phyloP scores from a whole-genome alignment of 92 coral and sea anemone genomes.

The Muricea muricata region DNA sequence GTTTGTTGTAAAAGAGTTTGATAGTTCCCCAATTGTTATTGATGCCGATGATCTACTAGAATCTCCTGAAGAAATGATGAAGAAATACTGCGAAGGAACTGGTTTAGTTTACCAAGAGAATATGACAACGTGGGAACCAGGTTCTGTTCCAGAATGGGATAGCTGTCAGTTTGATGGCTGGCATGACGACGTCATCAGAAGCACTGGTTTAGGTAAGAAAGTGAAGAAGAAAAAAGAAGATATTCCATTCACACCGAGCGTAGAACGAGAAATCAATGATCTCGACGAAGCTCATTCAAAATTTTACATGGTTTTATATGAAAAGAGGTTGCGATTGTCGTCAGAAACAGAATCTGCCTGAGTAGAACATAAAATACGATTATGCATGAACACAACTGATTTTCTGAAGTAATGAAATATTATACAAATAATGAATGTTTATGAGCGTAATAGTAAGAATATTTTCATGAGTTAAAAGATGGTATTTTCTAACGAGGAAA shows the following conservation, averaged over 20 bases:
- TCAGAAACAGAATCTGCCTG: too few relatives aligned
- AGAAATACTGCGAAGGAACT: conserved; percentile 87
- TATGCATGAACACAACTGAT: too few relatives aligned
- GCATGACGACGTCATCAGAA: conserved; percentile 86
- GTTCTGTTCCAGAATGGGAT: conserved; percentile 91
- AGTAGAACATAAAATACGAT: too few relatives aligned
- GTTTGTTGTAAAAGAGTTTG: conserved; percentile 72
- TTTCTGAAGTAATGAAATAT: too few relatives aligned
- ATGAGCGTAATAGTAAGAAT: too few relatives aligned
- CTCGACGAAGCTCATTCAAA: conserved; percentile 49
- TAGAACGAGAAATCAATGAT: conserved; percentile 46
- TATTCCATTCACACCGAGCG: conserved; percentile 7
- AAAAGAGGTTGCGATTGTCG: conserved; percentile 33
- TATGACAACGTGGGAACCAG: conserved; percentile 94
- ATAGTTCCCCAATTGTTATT: conserved; percentile 76
- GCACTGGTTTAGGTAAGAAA: conserved; percentile 69
- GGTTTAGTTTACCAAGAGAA: conserved; percentile 79
- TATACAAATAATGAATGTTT: too few relatives aligned
- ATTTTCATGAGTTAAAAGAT: too few relatives aligned
- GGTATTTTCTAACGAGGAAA: too few relatives aligned
- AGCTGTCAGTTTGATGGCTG: conserved; percentile 77
- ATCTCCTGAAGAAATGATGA: conserved; percentile 77
- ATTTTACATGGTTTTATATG: conserved; percentile 64
- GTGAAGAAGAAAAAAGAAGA: conserved; percentile 12
- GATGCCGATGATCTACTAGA: conserved; percentile 94